Percentiles rank a stretch among this genome's conserved stretches.
Conservation (phyloP, 2,113 vertebrate genomes). For the Anoura caudifer region DNA sequence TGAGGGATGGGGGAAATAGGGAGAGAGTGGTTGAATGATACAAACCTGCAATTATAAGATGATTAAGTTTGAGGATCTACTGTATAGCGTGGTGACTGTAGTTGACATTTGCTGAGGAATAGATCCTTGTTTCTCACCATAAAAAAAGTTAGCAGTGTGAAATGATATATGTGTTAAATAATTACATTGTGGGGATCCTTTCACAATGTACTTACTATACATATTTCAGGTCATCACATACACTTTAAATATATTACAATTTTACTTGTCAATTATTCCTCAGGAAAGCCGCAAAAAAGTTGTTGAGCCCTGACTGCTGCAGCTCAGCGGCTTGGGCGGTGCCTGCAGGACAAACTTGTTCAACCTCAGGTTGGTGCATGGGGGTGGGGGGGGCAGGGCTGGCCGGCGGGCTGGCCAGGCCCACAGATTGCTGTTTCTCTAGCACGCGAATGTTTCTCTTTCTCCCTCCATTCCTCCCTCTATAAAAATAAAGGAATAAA, state of each 20-base stretch:
- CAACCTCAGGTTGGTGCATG: too few relatives aligned
- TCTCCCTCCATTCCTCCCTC: too few relatives aligned
- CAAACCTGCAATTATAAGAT: neutral
- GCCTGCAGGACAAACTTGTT: too few relatives aligned
- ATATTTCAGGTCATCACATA: neutral
- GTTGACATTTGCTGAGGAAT: neutral
- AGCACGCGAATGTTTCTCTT: too few relatives aligned
- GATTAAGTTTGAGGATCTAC: neutral
- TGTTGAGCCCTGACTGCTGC: too few relatives aligned
- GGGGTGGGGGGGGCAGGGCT: too few relatives aligned
- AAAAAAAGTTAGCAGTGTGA: neutral
- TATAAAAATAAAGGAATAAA: too few relatives aligned
- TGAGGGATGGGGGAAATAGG: neutral
- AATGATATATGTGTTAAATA: neutral
- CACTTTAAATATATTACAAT: neutral
- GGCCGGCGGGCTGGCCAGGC: too few relatives aligned
- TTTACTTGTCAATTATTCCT: neutral
- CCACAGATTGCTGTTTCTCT: too few relatives aligned
- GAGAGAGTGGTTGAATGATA: neutral
- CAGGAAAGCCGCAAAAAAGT: neutral
- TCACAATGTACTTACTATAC: neutral
- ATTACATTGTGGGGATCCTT: neutral
- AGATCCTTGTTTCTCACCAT: neutral
- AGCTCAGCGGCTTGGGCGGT: too few relatives aligned
- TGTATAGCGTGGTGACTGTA: neutral